Evolutionary conservation across 2,888 invertebrate species (phyloP), one percentile per base, ranked within the genome.

Genomic region (Euspilapteryx auroguttella): DNA sequence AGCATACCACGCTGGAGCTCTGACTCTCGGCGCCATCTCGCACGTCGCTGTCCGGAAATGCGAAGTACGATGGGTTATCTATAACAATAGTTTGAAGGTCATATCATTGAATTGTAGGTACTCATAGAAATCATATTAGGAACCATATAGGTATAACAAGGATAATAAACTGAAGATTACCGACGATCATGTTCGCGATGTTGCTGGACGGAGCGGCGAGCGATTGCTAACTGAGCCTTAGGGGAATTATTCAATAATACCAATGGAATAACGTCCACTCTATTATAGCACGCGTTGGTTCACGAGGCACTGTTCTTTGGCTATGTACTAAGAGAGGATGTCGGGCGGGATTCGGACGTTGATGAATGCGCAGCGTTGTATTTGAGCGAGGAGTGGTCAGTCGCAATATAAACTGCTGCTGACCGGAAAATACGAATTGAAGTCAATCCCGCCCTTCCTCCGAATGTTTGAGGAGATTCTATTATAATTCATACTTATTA

Each of bases 21-120:
- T 45, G 45, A 9, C 54, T 37, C 14, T 55, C 57, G 13, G 49
- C 49, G 38, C 47, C 54, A 32, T 68, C 64, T 4, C 62, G 42
- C 30, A 61, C 63, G 55, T 71, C 64, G 38, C 69, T 77, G 47
- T 79, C 75, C 38, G 80, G 78, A 44, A 86, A 62, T 45, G 85
- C 80, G 58, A 88, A 88, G 56, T 88, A 88, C 36, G 87, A 87
- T 25, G 87, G 87, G 61, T 87, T 88, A 68, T 87, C 87, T 87
- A 80, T 41, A 79, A 75, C 55, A 69, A 51, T 43, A 36, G 28
- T n/a, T n/a, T n/a, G n/a, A n/a, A n/a, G n/a, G n/a, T n/a, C n/a
- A n/a, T n/a, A n/a, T n/a, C n/a, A n/a, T n/a, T n/a, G n/a, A n/a
- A n/a, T n/a, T n/a, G n/a, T n/a, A n/a, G n/a, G n/a, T n/a, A n/a